A percentile compares a stretch with the other conserved stretches of the same genome.
Conservation (phyloP, 2,113 vertebrate species). For the Indicator maculatus region DNA sequence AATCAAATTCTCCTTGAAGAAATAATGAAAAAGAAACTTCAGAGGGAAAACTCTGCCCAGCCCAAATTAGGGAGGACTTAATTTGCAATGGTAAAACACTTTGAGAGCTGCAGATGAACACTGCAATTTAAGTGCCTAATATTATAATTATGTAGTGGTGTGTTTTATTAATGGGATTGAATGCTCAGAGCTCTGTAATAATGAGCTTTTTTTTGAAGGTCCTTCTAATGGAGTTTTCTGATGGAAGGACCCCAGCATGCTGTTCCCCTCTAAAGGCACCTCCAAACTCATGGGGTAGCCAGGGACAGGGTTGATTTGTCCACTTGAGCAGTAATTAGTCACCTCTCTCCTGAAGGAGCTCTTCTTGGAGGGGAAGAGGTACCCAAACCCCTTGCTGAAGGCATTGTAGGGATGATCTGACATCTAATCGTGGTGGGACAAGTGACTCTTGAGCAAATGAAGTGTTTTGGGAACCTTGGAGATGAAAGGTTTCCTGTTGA, state of each 20-base stretch:
- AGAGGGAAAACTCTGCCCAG: neutral
- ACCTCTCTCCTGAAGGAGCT: neutral
- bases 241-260: neutral
- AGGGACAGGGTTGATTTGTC: conserved; percentile 9
- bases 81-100: conserved; percentile 37
- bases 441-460: neutral
- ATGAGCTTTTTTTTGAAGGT: conserved; percentile 61
- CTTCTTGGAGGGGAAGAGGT: neutral
- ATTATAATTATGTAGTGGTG: conserved; percentile 60
- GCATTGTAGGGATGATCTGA: neutral
- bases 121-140: conserved; percentile 64
- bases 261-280: neutral
- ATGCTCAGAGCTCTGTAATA: conserved; percentile 54
- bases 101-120: conserved; percentile 53
- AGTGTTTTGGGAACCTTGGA: conserved; percentile 16
- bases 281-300: neutral
- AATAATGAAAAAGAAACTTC: neutral
- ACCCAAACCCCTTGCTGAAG: neutral
- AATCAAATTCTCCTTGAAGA: neutral
- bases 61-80: neutral
- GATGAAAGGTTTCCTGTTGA: conserved; percentile 45
- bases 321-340: conserved; percentile 1
- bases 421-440: neutral
- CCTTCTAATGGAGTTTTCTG: conserved; percentile 36
- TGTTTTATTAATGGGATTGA: conserved; percentile 65